Conservation (phyloP, 2,113 vertebrate species). For the Centropristis striata region DNA sequence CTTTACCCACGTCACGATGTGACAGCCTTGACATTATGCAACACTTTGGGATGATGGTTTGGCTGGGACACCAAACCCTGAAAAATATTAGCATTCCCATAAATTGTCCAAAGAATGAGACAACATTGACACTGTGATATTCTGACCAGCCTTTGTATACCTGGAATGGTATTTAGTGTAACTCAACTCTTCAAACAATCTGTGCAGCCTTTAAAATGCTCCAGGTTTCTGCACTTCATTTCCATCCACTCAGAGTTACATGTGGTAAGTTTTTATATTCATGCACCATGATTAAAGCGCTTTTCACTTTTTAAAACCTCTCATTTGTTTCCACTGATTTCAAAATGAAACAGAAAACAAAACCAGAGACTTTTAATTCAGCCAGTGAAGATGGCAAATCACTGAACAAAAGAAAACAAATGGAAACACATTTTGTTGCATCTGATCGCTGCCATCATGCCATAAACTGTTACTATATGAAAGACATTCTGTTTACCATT, state of each 20-base stretch:
- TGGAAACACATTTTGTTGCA: slow-evolving; percentile 7
- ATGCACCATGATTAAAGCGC: neutral
- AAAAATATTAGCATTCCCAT: neutral
- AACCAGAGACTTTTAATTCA: neutral
- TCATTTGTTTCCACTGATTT: neutral
- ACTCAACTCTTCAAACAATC: slow-evolving; percentile 19
- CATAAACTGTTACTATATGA: slow-evolving; percentile 32
- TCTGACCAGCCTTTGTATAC: slow-evolving; percentile 9
- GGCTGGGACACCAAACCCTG: neutral
- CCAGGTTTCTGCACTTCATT: neutral
- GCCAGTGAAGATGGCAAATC: slow-evolving; percentile 12
- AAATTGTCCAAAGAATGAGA: neutral
- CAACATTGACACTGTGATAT: neutral
- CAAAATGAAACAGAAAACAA: slow-evolving; percentile 3
- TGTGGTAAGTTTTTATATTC: neutral
- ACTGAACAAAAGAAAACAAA: neutral
- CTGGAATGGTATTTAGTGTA: slow-evolving; percentile 9
- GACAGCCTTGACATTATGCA: neutral
- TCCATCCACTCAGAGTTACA: neutral
- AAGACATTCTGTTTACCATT: slow-evolving; percentile 35
- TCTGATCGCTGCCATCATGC: slow-evolving; percentile 8
- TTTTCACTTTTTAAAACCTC: neutral
- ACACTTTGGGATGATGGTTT: neutral
- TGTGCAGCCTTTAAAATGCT: neutral
- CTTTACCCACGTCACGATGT: neutral